These are phyloP conservation scores for Cotesia typhae DNA, from an alignment of 1,140 invertebrate genomes.

Conservation along the genomic window DNA sequence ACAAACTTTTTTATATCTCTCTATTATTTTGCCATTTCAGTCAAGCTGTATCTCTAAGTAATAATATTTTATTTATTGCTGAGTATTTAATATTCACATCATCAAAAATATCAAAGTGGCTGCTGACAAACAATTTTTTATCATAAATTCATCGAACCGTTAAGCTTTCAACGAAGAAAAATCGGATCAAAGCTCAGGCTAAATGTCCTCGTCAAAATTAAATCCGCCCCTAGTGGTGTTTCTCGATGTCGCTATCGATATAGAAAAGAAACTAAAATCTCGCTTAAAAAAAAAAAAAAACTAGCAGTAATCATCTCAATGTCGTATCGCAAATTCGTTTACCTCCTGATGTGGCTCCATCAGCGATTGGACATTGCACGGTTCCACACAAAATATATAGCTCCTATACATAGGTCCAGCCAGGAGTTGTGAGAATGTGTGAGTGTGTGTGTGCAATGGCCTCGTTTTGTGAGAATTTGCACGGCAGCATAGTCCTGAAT, in stretches of 20 bases:
- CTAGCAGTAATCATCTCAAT: neutral
- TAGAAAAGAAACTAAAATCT: neutral
- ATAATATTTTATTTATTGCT: too few species aligned
- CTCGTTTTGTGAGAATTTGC: constrained; percentile 2
- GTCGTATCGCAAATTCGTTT: constrained; percentile 24
- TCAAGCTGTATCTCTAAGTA: constrained; percentile 14
- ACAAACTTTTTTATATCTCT: constrained; percentile 31
- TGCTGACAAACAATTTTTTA: too few species aligned
- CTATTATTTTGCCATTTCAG: neutral
- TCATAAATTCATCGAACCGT: too few species aligned
- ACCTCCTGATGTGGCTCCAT: constrained; percentile 27
- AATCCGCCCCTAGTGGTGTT: too few species aligned
- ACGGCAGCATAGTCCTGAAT: too few species aligned
- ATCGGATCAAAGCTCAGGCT: too few species aligned
- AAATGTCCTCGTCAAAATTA: too few species aligned
- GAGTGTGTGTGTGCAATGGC: neutral
- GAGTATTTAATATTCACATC: too few species aligned
- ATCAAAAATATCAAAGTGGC: too few species aligned
- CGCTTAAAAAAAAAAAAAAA: constrained; percentile 13
- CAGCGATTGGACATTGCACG: constrained; percentile 1
- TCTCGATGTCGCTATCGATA: constrained; percentile 1
- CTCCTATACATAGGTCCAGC: neutral
- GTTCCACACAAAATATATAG: too few species aligned
- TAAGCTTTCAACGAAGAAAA: too few species aligned
- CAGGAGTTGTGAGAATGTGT: neutral